These are phyloP conservation scores for Anniella stebbinsi DNA, from an alignment of 2,797 vertebrate species.

Conservation along the genomic window DNA sequence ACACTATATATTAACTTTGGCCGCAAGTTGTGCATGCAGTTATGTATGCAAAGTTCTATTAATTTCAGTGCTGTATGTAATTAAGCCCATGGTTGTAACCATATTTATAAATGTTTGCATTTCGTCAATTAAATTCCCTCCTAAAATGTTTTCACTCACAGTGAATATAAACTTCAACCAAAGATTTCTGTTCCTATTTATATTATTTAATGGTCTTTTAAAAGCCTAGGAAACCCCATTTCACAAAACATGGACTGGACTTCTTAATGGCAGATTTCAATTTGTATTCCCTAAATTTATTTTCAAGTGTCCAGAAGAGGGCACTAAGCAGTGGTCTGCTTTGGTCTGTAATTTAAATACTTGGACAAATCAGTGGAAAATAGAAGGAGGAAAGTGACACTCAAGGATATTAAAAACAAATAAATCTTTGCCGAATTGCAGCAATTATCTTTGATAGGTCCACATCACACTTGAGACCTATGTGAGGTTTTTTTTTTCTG, in stretches of 20 bases:
- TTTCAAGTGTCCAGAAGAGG: constrained; percentile 70
- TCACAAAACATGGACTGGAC: not conserved
- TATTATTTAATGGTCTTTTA: not conserved
- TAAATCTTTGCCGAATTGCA: not conserved
- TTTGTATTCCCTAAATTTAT: not conserved
- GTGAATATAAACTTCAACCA: not conserved
- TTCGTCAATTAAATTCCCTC: not conserved
- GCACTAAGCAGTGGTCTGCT: constrained; percentile 67
- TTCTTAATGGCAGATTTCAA: not conserved
- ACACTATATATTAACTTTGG: not conserved
- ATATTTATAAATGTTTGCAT: not conserved
- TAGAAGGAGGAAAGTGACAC: not conserved
- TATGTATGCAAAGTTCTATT: not conserved
- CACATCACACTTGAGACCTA: not conserved
- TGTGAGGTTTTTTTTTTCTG: not conserved
- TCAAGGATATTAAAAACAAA: constrained; percentile 1
- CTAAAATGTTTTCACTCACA: not conserved
- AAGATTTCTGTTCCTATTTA: rapidly evolving
- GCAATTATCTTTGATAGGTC: constrained; percentile 23
- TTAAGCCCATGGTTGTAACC: not conserved
- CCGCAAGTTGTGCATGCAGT: not conserved
- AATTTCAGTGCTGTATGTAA: not conserved
- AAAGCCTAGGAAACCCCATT: not conserved
- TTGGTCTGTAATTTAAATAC: not conserved
- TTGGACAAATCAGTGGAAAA: not conserved